Percentiles rank a stretch among this genome's conserved stretches.
phyloP scores from a whole-genome alignment of 2,797 vertebrate genomes.

The Sardinella longiceps region DNA sequence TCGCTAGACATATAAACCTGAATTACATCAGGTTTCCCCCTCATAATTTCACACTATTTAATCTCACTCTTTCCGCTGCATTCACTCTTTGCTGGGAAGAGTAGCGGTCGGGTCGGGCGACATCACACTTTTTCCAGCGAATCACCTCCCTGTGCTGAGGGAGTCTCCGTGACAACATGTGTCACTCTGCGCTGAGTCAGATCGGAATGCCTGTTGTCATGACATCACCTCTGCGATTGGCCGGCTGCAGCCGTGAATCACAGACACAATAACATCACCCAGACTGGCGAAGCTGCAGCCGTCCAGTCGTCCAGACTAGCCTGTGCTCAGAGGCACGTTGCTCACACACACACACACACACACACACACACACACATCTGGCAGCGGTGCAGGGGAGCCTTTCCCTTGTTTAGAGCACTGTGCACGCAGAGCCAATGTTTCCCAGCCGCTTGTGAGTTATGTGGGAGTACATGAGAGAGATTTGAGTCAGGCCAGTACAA shows the following conservation, averaged over 20 bases:
- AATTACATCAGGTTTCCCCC: neutral
- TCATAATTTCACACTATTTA: neutral
- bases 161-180: neutral
- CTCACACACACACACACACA: neutral
- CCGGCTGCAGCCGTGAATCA: neutral
- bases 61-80: neutral
- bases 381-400: neutral
- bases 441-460: neutral
- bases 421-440: neutral
- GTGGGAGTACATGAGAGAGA: no score
- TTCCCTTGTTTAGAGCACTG: no score
- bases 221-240: neutral
- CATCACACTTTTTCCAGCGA: neutral
- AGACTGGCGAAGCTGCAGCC: neutral
- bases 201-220: slow-evolving; percentile 14
- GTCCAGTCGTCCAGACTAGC: no score
- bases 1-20: neutral
- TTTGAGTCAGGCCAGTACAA: neutral
- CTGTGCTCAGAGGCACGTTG: neutral
- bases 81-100: neutral
- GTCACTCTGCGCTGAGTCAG: neutral
- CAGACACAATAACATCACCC: no score
- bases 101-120: neutral
- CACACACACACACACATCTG: neutral
- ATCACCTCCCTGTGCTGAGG: neutral